Conservation (phyloP, 2,113 vertebrate genomes). For the Microcebus tavaratra region DNA sequence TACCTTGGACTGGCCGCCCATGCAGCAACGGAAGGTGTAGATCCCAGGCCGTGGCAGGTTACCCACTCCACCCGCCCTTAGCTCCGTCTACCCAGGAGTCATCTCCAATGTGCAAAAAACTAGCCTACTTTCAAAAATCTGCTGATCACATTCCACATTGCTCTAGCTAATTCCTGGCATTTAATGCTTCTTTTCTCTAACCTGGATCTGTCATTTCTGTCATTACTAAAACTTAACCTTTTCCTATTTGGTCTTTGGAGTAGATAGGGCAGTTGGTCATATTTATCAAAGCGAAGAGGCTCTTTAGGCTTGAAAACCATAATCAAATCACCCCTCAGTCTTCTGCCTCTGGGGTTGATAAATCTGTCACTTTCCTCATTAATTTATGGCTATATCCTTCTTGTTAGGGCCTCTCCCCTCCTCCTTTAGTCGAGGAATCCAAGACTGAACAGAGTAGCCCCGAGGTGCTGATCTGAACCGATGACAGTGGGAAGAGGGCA, state of each 20-base stretch:
- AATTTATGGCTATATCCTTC: neutral
- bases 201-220: constrained; percentile 36
- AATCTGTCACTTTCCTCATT: neutral
- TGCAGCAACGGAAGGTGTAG: neutral
- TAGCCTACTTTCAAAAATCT: constrained; percentile 41
- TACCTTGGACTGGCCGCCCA: neutral
- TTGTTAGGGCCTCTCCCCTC: neutral
- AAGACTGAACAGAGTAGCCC: neutral
- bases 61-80: neutral
- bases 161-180: constrained; percentile 45
- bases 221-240: constrained; percentile 47
- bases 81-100: neutral
- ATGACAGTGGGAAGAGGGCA: neutral
- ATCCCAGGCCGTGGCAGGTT: neutral
- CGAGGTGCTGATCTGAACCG: neutral
- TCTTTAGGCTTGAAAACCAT: neutral
- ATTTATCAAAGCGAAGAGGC: constrained; percentile 16
- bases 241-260: constrained; percentile 15
- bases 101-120: neutral
- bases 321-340: neutral
- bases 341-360: neutral
- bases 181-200: constrained; percentile 37
- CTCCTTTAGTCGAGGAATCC: neutral
- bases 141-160: constrained; percentile 4
- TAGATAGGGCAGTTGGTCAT: neutral